A percentile compares a stretch with the other conserved stretches of the same genome.
Evolutionary conservation across 2,888 invertebrate genomes (phyloP).

Genomic region (Rhimphoctona megacephalus): DNA sequence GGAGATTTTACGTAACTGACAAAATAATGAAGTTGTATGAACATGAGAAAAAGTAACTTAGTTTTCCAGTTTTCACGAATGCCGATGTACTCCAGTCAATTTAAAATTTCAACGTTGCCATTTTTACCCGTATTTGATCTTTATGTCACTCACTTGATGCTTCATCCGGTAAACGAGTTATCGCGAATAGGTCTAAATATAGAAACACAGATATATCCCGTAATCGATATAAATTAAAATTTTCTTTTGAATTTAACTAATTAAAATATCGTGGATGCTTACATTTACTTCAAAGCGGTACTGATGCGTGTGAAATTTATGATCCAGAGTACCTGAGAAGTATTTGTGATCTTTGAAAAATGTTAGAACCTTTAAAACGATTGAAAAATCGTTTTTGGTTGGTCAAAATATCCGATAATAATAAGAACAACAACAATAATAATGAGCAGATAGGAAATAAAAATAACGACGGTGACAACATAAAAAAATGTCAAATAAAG

Average conservation of each 20-base stretch:
- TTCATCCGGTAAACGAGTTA: neutral
- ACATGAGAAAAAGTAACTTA: constrained; percentile 8
- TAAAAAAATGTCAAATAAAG: neutral
- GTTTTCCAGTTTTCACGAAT: constrained; percentile 27
- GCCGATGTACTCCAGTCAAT: neutral
- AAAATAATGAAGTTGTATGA: constrained; percentile 26
- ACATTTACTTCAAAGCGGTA: constrained; percentile 2
- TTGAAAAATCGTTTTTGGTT: no score
- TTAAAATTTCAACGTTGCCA: neutral
- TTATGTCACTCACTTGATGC: neutral
- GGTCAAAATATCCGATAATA: neutral
- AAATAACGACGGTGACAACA: neutral
- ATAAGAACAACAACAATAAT: neutral
- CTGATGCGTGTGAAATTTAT: constrained; percentile 8
- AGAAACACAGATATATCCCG: constrained; percentile 1
- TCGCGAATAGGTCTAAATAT: neutral
- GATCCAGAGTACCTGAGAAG: neutral
- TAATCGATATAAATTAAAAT: constrained; percentile 12
- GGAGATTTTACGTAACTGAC: neutral
- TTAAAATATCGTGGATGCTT: constrained; percentile 9
- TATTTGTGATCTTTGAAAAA: neutral
- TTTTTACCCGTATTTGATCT: neutral
- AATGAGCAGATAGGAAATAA: neutral
- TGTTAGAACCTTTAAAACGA: neutral
- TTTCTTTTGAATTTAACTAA: constrained; percentile 45